Conservation (phyloP, 1,140 invertebrate genomes). For the Cyclina sinensis region DNA sequence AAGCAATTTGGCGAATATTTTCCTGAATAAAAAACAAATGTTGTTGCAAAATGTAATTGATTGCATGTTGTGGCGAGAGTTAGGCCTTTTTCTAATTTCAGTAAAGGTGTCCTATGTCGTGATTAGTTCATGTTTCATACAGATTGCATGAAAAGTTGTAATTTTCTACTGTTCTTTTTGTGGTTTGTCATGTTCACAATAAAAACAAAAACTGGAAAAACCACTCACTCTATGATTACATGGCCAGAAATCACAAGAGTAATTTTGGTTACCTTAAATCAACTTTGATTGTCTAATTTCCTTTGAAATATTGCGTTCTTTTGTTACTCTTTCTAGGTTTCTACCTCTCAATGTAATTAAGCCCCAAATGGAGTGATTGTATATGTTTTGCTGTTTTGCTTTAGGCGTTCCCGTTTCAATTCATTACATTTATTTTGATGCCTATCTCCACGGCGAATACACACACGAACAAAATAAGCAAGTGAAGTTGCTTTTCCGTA, state of each 20-base stretch:
- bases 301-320: background rate
- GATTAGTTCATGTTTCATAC: background rate
- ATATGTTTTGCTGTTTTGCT: constrained; percentile 1
- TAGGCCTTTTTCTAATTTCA: too few relatives aligned
- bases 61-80: too few relatives aligned
- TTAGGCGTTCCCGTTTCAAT: constrained; percentile 3
- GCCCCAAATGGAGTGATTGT: constrained; percentile 14
- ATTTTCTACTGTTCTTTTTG: background rate
- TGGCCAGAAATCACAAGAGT: background rate
- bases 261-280: background rate
- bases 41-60: too few relatives aligned
- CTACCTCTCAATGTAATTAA: constrained; percentile 8
- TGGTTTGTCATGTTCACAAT: background rate
- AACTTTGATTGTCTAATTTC: background rate
- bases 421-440: constrained; percentile 38
- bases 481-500: constrained; percentile 24
- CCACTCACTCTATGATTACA: background rate
- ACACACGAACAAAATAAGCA: constrained; percentile 6
- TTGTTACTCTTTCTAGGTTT: background rate
- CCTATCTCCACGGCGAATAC: constrained; percentile 1
- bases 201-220: background rate
- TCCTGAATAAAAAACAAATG: too few relatives aligned
- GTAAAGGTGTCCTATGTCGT: background rate
- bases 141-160: background rate
- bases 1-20: too few relatives aligned